Conservation (phyloP, 2,888 invertebrate genomes). For the Orthosia gracilis region DNA sequence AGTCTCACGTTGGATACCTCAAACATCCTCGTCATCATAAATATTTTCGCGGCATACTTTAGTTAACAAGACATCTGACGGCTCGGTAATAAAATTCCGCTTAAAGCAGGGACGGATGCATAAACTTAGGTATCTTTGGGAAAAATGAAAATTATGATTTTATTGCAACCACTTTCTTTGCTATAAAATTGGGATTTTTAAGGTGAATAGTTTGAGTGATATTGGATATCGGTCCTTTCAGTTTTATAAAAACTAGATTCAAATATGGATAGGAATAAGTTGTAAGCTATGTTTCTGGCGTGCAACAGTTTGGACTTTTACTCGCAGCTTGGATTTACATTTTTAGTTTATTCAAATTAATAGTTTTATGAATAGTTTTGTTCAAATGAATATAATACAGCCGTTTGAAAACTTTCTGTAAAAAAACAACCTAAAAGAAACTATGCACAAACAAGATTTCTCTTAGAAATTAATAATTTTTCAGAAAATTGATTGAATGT, state of each 20-base stretch:
- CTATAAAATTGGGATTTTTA: constrained; percentile 1
- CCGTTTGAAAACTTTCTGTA: too few relatives aligned
- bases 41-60: constrained; percentile 39
- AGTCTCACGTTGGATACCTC: constrained; percentile 8
- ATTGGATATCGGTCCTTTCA: neutral
- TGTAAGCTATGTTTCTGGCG: too few relatives aligned
- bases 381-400: too few relatives aligned
- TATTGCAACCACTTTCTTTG: neutral
- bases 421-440: too few relatives aligned
- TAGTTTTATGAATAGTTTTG: too few relatives aligned
- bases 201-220: neutral
- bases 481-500: too few relatives aligned
- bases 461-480: too few relatives aligned
- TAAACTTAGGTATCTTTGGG: constrained; percentile 6
- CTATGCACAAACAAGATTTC: too few relatives aligned
- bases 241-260: neutral
- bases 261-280: neutral
- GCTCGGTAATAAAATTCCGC: constrained; percentile 56
- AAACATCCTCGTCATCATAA: constrained; percentile 30
- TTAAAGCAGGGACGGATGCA: constrained; percentile 31
- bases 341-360: too few relatives aligned
- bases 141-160: neutral
- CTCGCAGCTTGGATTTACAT: too few relatives aligned
- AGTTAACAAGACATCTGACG: constrained; percentile 47
- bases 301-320: neutral